These are phyloP conservation scores for Nothobranchius furzeri DNA, from an alignment of 2,113 vertebrate species.

Conservation along the genomic window DNA sequence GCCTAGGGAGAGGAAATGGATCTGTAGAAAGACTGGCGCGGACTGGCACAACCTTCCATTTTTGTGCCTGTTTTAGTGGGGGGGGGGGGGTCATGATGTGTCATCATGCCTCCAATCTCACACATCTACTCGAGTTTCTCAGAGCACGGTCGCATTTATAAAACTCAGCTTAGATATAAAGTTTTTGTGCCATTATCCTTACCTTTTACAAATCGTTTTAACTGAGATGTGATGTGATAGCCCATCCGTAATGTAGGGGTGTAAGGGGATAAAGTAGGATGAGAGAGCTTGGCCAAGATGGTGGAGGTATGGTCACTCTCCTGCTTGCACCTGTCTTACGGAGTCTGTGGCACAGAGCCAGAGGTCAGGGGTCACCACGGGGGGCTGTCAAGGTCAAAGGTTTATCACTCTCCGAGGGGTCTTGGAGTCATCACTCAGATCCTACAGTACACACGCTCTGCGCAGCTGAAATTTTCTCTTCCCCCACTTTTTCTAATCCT, in stretches of 20 bases:
- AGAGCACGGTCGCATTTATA: neutral
- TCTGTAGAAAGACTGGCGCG: slow-evolving; percentile 92
- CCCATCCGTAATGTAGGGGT: slow-evolving; percentile 7
- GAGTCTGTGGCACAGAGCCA: slow-evolving; percentile 71
- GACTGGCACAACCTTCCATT: slow-evolving; percentile 95
- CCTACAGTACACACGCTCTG: slow-evolving; percentile 61
- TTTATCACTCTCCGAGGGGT: slow-evolving; percentile 79
- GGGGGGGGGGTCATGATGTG: slow-evolving; percentile 80
- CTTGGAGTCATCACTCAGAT: slow-evolving; percentile 77
- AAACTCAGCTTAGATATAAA: neutral
- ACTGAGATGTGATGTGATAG: too few relatives aligned
- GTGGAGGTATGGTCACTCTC: slow-evolving; percentile 68
- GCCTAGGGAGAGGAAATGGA: slow-evolving; percentile 97
- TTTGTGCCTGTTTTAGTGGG: slow-evolving; percentile 80
- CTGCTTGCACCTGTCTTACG: slow-evolving; percentile 69
- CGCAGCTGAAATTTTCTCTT: slow-evolving; percentile 52
- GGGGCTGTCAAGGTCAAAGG: slow-evolving; percentile 76
- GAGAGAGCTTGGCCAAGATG: slow-evolving; percentile 48
- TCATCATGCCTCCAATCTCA: slow-evolving; percentile 80
- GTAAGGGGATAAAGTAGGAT: slow-evolving; percentile 32
- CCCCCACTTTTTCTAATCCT: slow-evolving; percentile 79
- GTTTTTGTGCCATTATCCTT: neutral
- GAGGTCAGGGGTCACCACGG: slow-evolving; percentile 72
- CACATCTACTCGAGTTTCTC: slow-evolving; percentile 58
- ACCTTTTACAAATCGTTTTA: too few relatives aligned